phyloP scores from a whole-genome alignment of 2,888 invertebrate species.

The Clostera curtula region DNA sequence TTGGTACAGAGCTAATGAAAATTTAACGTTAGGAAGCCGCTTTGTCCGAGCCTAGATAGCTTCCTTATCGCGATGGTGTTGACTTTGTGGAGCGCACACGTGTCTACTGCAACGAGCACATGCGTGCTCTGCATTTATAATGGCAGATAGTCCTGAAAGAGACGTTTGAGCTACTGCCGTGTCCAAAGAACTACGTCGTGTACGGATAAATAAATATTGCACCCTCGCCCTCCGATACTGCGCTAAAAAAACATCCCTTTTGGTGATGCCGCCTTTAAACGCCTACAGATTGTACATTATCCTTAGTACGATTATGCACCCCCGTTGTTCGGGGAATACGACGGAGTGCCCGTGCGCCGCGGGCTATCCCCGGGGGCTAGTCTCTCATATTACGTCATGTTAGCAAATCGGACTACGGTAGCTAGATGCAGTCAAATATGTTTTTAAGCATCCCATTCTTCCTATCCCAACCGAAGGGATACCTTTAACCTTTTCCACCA shows the following conservation, averaged over 20 bases:
- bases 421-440: constrained; percentile 19
- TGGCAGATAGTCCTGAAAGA: constrained; percentile 33
- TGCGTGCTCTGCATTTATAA: constrained; percentile 62
- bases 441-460: constrained; percentile 8
- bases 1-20: constrained; percentile 69
- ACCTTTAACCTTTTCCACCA: too few relatives aligned
- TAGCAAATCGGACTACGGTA: constrained; percentile 41
- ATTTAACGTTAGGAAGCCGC: constrained; percentile 64
- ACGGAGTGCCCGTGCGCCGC: constrained; percentile 60
- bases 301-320: constrained; percentile 76
- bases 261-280: constrained; percentile 73
- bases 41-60: constrained; percentile 61
- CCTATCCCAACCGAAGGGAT: constrained; percentile 1
- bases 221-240: constrained; percentile 72
- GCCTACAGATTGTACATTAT: constrained; percentile 76
- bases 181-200: constrained; percentile 60
- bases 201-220: constrained; percentile 73
- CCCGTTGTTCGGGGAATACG: constrained; percentile 71
- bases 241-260: constrained; percentile 75
- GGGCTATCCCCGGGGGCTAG: constrained; percentile 56
- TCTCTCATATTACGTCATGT: constrained; percentile 72
- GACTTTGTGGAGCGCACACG: constrained; percentile 53
- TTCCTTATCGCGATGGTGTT: constrained; percentile 60
- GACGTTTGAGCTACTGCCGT: constrained; percentile 49
- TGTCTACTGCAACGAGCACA: constrained; percentile 40